phyloP scores from a whole-genome alignment of 2,888 invertebrate species.

The Caenorhabditis zanzibari region DNA sequence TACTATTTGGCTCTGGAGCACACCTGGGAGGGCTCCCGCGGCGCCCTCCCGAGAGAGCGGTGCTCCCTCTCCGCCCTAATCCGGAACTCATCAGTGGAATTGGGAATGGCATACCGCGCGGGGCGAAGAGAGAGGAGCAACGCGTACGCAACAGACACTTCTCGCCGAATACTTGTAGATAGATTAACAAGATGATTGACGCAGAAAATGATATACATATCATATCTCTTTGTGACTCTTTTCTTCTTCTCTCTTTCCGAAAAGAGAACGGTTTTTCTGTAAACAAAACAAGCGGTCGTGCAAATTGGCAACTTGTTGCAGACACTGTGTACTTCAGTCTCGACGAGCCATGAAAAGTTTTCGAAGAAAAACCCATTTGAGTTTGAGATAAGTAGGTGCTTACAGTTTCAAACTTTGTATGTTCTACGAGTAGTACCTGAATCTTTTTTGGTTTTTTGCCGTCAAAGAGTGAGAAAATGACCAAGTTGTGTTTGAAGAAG shows the following conservation, averaged over 20 bases:
- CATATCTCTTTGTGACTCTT: conserved; percentile 12
- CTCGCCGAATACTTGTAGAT: conserved; percentile 49
- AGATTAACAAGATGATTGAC: conserved; percentile 6
- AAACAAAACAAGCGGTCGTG: conserved; percentile 44
- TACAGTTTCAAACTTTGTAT: conserved; percentile 24
- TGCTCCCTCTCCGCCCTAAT: conserved; percentile 64
- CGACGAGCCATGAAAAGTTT: conserved; percentile 40
- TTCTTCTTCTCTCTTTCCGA: neutral
- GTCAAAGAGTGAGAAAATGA: conserved; percentile 35
- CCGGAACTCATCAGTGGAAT: conserved; percentile 64
- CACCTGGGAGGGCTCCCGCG: conserved; percentile 55
- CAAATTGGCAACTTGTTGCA: conserved; percentile 48
- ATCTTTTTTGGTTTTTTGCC: conserved; percentile 38
- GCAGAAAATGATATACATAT: conserved; percentile 19
- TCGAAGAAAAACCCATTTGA: conserved; percentile 45
- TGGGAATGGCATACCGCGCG: conserved; percentile 54
- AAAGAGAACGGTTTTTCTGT: conserved; percentile 17
- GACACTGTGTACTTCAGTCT: conserved; percentile 54
- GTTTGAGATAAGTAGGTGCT: conserved; percentile 57
- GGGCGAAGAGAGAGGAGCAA: conserved; percentile 37
- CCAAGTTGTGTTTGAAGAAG: conserved; percentile 17
- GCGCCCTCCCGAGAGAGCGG: conserved; percentile 51
- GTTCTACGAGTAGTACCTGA: conserved; percentile 32
- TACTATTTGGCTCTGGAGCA: conserved; percentile 51
- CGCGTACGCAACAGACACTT: conserved; percentile 42